These are phyloP conservation scores for Microplitis demolitor DNA, from an alignment of 1,140 invertebrate genomes.

Conservation along the genomic window DNA sequence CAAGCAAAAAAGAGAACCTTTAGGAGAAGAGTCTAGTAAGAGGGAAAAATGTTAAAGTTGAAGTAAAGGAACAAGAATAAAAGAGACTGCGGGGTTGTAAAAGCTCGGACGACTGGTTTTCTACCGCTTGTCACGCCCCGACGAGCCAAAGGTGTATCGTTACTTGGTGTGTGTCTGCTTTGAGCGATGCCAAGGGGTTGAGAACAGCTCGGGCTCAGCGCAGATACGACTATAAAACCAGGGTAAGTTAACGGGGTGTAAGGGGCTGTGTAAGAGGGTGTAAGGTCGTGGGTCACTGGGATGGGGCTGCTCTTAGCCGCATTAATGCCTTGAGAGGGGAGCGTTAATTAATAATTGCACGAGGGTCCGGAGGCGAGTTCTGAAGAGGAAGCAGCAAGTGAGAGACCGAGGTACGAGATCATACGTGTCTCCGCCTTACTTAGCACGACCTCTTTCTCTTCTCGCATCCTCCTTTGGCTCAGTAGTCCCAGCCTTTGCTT, in stretches of 20 bases:
- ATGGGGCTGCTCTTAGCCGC: constrained; percentile 55
- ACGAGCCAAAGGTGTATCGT: constrained; percentile 51
- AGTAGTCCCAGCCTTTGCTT: background rate
- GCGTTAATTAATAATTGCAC: constrained; percentile 62
- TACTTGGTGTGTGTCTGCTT: constrained; percentile 47
- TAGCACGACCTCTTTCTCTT: background rate
- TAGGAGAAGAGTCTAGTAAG: too few relatives aligned
- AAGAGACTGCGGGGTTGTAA: constrained; percentile 1
- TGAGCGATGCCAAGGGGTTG: constrained; percentile 46
- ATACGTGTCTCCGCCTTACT: constrained; percentile 30
- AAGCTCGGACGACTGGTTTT: constrained; percentile 6
- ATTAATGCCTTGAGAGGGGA: constrained; percentile 56
- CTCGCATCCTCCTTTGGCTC: background rate
- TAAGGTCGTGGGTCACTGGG: constrained; percentile 39
- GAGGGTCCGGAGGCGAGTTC: constrained; percentile 44
- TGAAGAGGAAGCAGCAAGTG: constrained; percentile 25
- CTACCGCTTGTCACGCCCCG: background rate
- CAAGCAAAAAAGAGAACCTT: too few relatives aligned
- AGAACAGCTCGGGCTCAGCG: constrained; percentile 11
- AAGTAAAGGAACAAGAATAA: background rate
- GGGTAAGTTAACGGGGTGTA: constrained; percentile 39
- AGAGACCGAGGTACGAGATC: constrained; percentile 28
- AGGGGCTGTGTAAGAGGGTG: constrained; percentile 31
- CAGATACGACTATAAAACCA: constrained; percentile 24
- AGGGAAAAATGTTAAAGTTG: too few relatives aligned